These are phyloP conservation scores for Mobula hypostoma DNA, from an alignment of 2,113 vertebrate species.

Conservation along the genomic window DNA sequence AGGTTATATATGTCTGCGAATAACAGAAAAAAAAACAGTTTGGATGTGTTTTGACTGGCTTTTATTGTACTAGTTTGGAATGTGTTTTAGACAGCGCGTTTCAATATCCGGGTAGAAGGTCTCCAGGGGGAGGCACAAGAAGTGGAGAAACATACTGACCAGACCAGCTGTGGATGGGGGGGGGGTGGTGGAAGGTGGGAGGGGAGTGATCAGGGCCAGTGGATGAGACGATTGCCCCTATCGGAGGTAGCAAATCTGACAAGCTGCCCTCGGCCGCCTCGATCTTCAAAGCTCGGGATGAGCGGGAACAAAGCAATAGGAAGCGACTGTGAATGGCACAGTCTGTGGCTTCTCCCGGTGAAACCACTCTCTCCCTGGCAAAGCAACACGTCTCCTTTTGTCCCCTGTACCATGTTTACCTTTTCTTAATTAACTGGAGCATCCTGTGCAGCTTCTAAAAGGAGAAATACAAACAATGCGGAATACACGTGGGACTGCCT, in stretches of 20 bases:
- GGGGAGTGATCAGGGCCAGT: not conserved
- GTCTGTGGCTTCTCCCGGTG: not conserved
- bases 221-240: not conserved
- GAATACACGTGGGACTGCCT: not conserved
- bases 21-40: too few species aligned
- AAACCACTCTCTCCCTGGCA: not conserved
- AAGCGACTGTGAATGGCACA: not conserved
- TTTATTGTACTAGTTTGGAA: too few species aligned
- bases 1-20: too few species aligned
- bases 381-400: not conserved
- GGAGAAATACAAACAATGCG: not conserved
- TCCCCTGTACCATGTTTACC: not conserved
- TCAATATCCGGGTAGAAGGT: too few species aligned
- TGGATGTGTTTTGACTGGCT: too few species aligned
- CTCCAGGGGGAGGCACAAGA: too few species aligned
- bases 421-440: not conserved
- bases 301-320: not conserved
- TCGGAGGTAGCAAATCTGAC: not conserved
- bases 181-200: not conserved
- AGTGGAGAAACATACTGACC: too few species aligned
- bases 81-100: too few species aligned
- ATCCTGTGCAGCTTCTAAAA: not conserved
- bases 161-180: too few species aligned
- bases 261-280: not conserved
- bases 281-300: constrained; percentile 21